These are phyloP conservation scores for Agriopis marginaria DNA, from an alignment of 2,888 invertebrate species.

Conservation along the genomic window DNA sequence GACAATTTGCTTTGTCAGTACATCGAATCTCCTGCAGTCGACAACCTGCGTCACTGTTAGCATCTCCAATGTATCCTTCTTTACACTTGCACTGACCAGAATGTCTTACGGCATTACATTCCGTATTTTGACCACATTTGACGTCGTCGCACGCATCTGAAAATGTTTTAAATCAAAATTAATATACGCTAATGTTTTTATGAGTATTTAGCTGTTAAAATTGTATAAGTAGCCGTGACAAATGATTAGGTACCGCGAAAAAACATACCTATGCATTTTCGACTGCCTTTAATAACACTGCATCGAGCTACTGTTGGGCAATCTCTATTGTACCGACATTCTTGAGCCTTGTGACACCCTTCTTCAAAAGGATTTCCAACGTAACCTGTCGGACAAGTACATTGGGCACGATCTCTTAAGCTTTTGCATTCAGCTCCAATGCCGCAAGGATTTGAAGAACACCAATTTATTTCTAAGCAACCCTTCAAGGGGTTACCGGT, in stretches of 20 bases:
- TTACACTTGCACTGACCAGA: conserved; percentile 92
- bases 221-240: neutral
- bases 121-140: conserved; percentile 93
- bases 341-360: conserved; percentile 93
- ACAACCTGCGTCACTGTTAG: conserved; percentile 91
- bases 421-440: conserved; percentile 93
- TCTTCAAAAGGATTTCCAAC: conserved; percentile 95
- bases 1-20: conserved; percentile 90
- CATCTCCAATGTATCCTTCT: conserved; percentile 92
- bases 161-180: conserved; percentile 43
- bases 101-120: conserved; percentile 92
- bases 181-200: neutral
- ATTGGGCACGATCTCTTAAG: conserved; percentile 92
- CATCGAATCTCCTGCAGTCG: conserved; percentile 91
- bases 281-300: conserved; percentile 88
- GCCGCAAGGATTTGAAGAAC: conserved; percentile 92
- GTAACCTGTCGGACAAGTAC: conserved; percentile 91
- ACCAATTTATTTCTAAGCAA: conserved; percentile 92
- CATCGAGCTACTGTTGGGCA: conserved; percentile 94
- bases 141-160: conserved; percentile 92
- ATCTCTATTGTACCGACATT: conserved; percentile 92
- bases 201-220: neutral
- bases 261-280: conserved; percentile 91
- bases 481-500: conserved; percentile 91
- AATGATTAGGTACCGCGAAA: neutral